Conservation (phyloP, 2,888 invertebrate species). For the Zhengitettix transpicula region DNA sequence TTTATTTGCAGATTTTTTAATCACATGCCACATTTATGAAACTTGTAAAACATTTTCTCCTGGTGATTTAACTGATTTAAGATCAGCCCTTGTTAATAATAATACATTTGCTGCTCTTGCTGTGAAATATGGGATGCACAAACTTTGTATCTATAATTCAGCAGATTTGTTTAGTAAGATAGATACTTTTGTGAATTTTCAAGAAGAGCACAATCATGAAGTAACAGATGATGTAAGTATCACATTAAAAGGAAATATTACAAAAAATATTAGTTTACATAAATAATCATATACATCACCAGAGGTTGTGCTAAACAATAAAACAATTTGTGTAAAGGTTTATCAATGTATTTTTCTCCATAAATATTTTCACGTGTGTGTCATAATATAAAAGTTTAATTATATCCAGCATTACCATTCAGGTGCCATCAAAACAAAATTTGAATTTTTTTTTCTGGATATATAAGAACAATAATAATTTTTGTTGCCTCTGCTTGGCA, state of each 20-base stretch:
- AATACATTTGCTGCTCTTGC: constrained; percentile 82
- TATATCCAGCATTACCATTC: too few relatives aligned
- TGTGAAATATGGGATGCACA: constrained; percentile 72
- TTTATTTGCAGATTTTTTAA: constrained; percentile 51
- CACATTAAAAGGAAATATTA: not conserved
- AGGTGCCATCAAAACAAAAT: too few relatives aligned
- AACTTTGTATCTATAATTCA: constrained; percentile 41
- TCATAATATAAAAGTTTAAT: too few relatives aligned
- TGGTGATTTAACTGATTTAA: constrained; percentile 79
- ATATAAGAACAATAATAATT: too few relatives aligned
- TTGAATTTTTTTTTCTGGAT: too few relatives aligned
- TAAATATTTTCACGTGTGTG: too few relatives aligned
- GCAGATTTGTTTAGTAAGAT: constrained; percentile 34
- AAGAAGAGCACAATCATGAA: constrained; percentile 38
- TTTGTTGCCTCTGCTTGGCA: too few relatives aligned
- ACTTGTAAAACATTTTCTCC: constrained; percentile 49
- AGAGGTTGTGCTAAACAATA: too few relatives aligned
- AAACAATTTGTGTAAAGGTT: too few relatives aligned
- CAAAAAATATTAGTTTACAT: too few relatives aligned
- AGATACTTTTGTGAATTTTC: constrained; percentile 43
- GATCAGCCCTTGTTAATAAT: constrained; percentile 93
- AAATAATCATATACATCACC: too few relatives aligned
- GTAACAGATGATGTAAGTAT: constrained; percentile 45
- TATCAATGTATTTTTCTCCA: too few relatives aligned
- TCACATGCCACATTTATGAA: constrained; percentile 78